Base-by-base conservation (phyloP, 2,797 vertebrate genomes). In the Spinus olivaceus region DNA sequence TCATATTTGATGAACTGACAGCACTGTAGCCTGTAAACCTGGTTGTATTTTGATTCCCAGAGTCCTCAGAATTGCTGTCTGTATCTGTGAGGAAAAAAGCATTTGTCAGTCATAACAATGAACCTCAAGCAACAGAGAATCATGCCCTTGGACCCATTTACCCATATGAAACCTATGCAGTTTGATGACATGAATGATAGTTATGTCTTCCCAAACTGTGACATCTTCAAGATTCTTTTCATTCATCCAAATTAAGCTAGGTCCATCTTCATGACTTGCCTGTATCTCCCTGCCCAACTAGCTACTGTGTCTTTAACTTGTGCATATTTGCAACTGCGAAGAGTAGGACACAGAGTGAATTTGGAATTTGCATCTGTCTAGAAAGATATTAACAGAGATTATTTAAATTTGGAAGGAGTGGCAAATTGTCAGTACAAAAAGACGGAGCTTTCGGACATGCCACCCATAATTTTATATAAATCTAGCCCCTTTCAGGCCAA, bases 31-130 rank as follows among this genome's bases (percentile, higher is more conserved):
- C 95, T 64, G 97, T 88, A 96, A 98, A 98, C 95, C 98, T 97
- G 84, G 94, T 92, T 96, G 97, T 67, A 20, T 96, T 96, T 59
- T 98, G 98, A 81, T 98, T 98, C 78, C 97, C 97, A 63, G 98
- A 98, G 94, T 99, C 98, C 72, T 99, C 99, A n/a, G 99, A 99
- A 96, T 98, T 99, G 97, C 98, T 99, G 97, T 99, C 98, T 47
- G 98, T 98, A 60, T 99, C 99, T 99, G 92, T 22, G 44, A 69
- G 88, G 89, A 96, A 72, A 94, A 86, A 86, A 77, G 47, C 33
- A 65, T 32, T 25, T 46, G 18, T 79, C 88, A n/a, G 22, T 57
- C 86, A 94, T 64, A 64, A 77, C 54, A 81, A 77, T 0, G 1
- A 61, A 56, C 14, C 12, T 46, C 37, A 70, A 85, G 41, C 53